These are phyloP conservation scores for Scophthalmus maximus DNA, from an alignment of 2,113 vertebrate species.

Conservation along the genomic window DNA sequence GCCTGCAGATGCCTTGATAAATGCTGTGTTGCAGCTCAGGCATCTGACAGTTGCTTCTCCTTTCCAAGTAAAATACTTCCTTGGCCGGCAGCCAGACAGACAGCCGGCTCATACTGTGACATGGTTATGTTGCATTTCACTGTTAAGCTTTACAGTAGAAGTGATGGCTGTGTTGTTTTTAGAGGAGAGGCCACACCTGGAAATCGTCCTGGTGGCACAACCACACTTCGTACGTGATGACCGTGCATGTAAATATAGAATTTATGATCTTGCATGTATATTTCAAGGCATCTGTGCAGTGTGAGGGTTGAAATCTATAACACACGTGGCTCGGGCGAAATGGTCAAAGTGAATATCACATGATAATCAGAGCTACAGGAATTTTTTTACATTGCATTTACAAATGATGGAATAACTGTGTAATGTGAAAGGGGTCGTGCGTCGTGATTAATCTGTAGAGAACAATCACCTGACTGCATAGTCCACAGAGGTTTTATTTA, in stretches of 20 bases:
- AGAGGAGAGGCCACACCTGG: not conserved
- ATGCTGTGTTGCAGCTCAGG: conserved; percentile 53
- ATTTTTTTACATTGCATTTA: no score
- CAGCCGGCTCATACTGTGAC: conserved; percentile 14
- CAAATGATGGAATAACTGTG: no score
- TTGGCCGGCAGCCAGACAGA: conserved; percentile 45
- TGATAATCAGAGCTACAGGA: no score
- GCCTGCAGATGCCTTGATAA: conserved; percentile 61
- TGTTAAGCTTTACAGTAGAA: conserved; percentile 4
- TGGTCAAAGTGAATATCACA: not conserved
- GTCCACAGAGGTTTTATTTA: no score
- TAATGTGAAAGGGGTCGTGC: no score
- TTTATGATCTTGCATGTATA: not conserved
- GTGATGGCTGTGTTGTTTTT: conserved; percentile 20
- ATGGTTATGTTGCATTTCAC: conserved; percentile 28
- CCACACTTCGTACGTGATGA: not conserved
- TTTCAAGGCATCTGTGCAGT: not conserved
- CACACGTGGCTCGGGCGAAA: not conserved
- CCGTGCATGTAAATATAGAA: not conserved
- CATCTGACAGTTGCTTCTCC: conserved; percentile 67
- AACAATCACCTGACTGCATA: no score
- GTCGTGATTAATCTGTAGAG: no score
- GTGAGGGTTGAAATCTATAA: not conserved
- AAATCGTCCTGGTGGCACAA: not conserved
- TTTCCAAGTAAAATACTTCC: conserved; percentile 59